Conservation (phyloP, 2,113 vertebrate species). For the Apodemus sylvaticus region DNA sequence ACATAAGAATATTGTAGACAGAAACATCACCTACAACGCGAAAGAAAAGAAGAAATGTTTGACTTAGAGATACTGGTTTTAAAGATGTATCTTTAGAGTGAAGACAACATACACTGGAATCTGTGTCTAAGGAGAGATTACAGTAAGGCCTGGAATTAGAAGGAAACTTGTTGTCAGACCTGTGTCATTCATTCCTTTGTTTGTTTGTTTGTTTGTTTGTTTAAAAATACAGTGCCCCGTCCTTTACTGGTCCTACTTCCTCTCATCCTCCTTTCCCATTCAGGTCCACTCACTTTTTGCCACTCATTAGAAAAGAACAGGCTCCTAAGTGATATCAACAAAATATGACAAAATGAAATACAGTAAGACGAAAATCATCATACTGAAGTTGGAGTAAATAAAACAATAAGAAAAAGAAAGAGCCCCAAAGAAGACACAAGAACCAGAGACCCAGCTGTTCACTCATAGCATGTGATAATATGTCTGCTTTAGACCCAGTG, state of each 20-base stretch:
- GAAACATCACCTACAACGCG: background rate
- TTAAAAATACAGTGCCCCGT: background rate
- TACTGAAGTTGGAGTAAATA: background rate
- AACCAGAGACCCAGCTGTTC: too few species aligned
- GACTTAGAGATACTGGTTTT: background rate
- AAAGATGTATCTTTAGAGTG: background rate
- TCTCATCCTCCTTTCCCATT: background rate
- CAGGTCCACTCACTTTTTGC: background rate
- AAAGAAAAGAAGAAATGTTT: background rate
- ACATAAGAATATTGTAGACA: background rate
- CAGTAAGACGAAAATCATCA: background rate
- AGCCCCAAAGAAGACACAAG: background rate
- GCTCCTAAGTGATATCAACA: too few species aligned
- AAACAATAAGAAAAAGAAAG: background rate
- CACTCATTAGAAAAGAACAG: background rate
- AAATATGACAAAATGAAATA: background rate
- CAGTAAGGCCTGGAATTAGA: background rate
- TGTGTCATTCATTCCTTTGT: background rate
- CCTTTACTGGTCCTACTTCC: background rate
- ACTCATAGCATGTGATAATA: too few species aligned
- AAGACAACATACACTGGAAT: background rate
- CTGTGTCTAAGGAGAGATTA: background rate
- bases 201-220: too few species aligned
- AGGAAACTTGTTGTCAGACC: background rate
- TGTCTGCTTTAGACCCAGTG: too few species aligned